A percentile compares a stretch with the other conserved stretches of the same genome.
Conservation (phyloP, 1,140 invertebrate genomes). For the Caerostris extrusa region DNA sequence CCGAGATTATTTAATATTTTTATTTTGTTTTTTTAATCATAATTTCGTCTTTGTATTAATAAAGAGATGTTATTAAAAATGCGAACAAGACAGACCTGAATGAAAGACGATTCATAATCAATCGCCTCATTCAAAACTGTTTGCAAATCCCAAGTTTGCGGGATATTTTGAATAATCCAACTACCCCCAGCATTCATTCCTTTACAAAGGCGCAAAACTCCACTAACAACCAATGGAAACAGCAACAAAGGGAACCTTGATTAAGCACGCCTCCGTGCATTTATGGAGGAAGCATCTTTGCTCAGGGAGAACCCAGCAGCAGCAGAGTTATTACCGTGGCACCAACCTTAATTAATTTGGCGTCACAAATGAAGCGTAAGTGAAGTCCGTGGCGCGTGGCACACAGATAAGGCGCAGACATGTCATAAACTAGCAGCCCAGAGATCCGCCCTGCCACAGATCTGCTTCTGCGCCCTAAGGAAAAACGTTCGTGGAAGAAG, state of each 20-base stretch:
- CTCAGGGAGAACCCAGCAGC: not conserved
- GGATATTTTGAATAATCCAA: not conserved
- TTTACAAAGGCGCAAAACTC: not conserved
- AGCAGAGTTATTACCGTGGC: not conserved
- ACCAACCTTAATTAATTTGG: not conserved
- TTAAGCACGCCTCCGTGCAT: not conserved
- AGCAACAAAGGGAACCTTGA: not conserved
- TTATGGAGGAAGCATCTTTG: too few relatives aligned
- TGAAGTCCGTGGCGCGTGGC: not conserved
- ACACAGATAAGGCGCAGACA: not conserved
- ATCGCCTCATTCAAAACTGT: too few relatives aligned
- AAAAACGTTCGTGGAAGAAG: not conserved
- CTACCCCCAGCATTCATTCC: not conserved
- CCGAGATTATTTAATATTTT: too few relatives aligned
- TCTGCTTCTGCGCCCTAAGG: not conserved
- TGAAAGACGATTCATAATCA: too few relatives aligned
- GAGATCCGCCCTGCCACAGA: not conserved
- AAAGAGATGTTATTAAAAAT: too few relatives aligned
- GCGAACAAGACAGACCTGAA: too few relatives aligned
- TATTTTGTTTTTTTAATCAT: too few relatives aligned
- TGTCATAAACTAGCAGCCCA: not conserved
- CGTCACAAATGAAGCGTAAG: not conserved
- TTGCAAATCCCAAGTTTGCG: too few relatives aligned
- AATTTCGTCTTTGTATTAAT: too few relatives aligned
- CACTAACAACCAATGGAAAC: not conserved